Conservation (phyloP, 2,797 vertebrate genomes). For the Sus cebifrons region DNA sequence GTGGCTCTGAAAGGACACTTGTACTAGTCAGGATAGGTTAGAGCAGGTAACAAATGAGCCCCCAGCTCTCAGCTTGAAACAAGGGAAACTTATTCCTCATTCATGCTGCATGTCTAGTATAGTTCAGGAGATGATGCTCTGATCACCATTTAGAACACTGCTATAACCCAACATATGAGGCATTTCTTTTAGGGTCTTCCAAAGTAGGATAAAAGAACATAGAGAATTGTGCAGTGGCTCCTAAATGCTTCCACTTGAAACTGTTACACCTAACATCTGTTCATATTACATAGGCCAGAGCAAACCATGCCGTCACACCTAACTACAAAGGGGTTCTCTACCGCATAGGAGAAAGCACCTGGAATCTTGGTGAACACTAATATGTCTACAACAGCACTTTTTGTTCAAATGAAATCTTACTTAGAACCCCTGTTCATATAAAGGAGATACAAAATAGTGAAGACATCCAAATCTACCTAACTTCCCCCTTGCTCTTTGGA, state of each 20-base stretch:
- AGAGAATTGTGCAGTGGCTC: background rate
- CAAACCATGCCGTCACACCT: background rate
- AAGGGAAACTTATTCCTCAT: slow-evolving; percentile 43
- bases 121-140: background rate
- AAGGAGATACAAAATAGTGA: slow-evolving; percentile 1
- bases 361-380: slow-evolving; percentile 42
- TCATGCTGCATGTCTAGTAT: background rate
- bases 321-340: background rate
- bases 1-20: slow-evolving; percentile 6
- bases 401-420: slow-evolving; percentile 42
- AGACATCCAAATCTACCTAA: slow-evolving; percentile 8
- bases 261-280: background rate
- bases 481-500: slow-evolving; percentile 38
- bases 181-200: slow-evolving; percentile 11
- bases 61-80: background rate
- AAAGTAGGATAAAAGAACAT: slow-evolving; percentile 27
- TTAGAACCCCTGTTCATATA: slow-evolving; percentile 41
- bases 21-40: slow-evolving; percentile 16
- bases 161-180: slow-evolving; percentile 10
- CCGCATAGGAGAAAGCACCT: slow-evolving; percentile 12
- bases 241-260: slow-evolving; percentile 51
- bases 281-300: slow-evolving; percentile 35
- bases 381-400: background rate
- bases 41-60: slow-evolving; percentile 1
- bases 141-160: slow-evolving; percentile 39